Base-by-base conservation (phyloP, 23 tunicate genomes). In the Trididemnum nubilum region DNA sequence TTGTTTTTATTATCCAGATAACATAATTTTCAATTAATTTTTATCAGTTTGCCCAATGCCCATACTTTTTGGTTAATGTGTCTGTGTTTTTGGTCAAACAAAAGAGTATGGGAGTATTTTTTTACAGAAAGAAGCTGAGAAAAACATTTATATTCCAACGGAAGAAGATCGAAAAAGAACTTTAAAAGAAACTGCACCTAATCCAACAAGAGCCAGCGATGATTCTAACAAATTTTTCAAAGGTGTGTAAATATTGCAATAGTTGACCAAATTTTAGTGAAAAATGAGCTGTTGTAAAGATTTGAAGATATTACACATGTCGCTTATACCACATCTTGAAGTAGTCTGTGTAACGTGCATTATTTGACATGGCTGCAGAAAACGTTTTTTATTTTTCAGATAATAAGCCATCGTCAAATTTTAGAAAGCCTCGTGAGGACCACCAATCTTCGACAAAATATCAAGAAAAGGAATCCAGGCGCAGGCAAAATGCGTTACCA, bases 121-220 rank as follows among this genome's bases (percentile, higher is more conserved):
- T 24, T 38, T 73, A 9, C 29, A 52, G 66, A 89, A 83, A 26
- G 86, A 85, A 25, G 85, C 52, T 0, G 88, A 90, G 35, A 80
- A 80, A 4, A 35, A 70, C 29, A 92, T 86, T 69, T 91, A 74
- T 81, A 86, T 82, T 76, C 98, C 98, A 15, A 93, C 80, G 9
- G 89, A 83, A 79, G 98, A 87, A n/a, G 98, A 93, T 40, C 88
- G 78, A 59, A 93, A 93, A 37, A 66, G 92, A 83, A 93, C 98
- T 32, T 63, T 93, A 71, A 87, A 86, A 83, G 98, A 93, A 84
- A 93, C 98, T 51, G 98, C 98, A 0, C 98, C 98, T 36, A 58
- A 49, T 34, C 37, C 37, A 2, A 58, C 31, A 35, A 4, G 32
- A 29, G 66, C 44, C 34, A 72, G 49, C 23, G 78, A 71, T 29